Base-by-base conservation (phyloP, 1,140 invertebrate genomes). In the Vollenhovia emeryi region DNA sequence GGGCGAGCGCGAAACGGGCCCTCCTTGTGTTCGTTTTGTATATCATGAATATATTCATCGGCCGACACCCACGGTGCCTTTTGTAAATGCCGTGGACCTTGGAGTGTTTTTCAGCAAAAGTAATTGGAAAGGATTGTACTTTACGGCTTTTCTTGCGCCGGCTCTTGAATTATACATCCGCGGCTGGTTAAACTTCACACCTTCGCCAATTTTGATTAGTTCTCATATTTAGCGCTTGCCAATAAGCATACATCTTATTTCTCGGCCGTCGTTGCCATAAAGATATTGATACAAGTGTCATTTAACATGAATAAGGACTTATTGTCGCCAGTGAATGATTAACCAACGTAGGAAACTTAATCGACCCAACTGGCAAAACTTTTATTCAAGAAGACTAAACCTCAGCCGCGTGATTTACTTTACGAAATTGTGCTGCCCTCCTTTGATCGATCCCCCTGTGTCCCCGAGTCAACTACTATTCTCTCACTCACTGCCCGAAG, bases 111-210 rank as follows among this genome's bases (percentile, higher is more conserved):
- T 59, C 36, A 36, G 24, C 73, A 59, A 40, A 59, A 40, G 21
- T 30, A 75, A 75, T 59, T n/a, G 52, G 9, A 43, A 13, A n/a
- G n/a, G 21, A 57, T 59, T 45, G 36, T 24, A 24, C 62, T 60
- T 75, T 59, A 60, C 13, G 52, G 15, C 52, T 75, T 59, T 59
- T 75, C 62, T 75, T 59, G n/a, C 18, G 33, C 0, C 21, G 13
- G 24, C 8, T 75, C 36, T 75, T 40, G 52, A 75, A 75, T 75
- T 59, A 43, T 73, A 55, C 50, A 55, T 73, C 50, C 24, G 24
- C 9, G n/a, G 30, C 2, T 11, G 30, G 27, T 55, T 55, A 40
- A 73, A 55, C 55, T 55, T 36, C 48, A 73, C 30, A 15, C 45
- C 50, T 40, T 15, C 30, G 50, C 3, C 30, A 36, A n/a, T 73